These are phyloP conservation scores for Todiramphus chloris DNA, from an alignment of 2,113 vertebrate species.

Conservation along the genomic window DNA sequence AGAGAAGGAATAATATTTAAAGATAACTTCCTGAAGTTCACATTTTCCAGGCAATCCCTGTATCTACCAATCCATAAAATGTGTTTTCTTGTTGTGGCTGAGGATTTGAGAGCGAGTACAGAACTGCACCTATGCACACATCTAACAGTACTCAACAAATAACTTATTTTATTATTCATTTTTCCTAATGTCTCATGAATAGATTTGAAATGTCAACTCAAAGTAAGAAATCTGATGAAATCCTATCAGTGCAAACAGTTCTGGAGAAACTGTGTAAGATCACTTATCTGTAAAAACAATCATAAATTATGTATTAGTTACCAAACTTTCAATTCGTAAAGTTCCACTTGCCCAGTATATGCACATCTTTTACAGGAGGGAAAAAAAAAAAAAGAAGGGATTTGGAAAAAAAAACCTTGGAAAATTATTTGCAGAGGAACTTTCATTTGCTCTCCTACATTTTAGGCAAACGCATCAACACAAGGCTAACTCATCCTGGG, in stretches of 20 bases:
- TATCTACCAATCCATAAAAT: not conserved
- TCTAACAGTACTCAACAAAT: constrained; percentile 48
- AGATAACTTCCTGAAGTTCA: not conserved
- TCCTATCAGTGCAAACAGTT: not conserved
- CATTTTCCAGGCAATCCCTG: not conserved
- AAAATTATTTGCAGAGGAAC: not conserved
- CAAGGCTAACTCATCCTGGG: not conserved
- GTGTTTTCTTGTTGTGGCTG: not conserved
- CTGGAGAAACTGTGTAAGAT: not conserved
- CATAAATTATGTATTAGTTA: not conserved
- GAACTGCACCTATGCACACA: not conserved
- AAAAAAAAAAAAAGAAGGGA: no score
- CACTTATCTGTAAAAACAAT: constrained; percentile 18
- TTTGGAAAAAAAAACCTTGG: no score
- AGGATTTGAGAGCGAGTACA: not conserved
- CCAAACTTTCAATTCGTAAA: not conserved
- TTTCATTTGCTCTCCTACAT: not conserved
- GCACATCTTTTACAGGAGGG: not conserved
- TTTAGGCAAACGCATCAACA: not conserved
- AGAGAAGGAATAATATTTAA: not conserved
- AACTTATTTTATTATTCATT: constrained; percentile 70
- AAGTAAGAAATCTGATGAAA: not conserved
- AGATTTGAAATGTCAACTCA: not conserved
- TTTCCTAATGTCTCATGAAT: not conserved
- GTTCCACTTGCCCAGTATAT: not conserved